phyloP scores from a whole-genome alignment of 2,888 invertebrate genomes.

The Lasioglossum figueresi region DNA sequence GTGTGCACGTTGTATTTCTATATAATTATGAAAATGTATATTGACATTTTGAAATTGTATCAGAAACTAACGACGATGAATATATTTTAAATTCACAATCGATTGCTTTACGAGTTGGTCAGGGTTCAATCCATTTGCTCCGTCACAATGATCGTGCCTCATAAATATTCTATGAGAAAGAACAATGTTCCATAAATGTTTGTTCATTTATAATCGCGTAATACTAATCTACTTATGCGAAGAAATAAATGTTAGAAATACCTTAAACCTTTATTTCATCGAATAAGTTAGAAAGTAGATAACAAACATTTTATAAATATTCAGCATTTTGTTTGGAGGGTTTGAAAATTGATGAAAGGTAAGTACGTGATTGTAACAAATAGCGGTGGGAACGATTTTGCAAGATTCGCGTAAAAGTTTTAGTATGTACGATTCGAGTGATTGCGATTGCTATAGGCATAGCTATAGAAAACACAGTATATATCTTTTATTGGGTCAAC shows the following conservation, averaged over 20 bases:
- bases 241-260: neutral
- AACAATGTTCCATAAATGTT: neutral
- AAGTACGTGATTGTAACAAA: neutral
- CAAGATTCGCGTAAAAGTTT: neutral
- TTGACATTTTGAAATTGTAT: neutral
- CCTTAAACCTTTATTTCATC: neutral
- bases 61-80: neutral
- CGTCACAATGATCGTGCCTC: neutral
- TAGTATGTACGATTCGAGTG: neutral
- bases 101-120: neutral
- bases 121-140: neutral
- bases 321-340: neutral
- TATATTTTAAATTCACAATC: neutral
- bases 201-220: neutral
- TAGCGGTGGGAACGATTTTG: neutral
- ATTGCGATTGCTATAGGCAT: neutral
- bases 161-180: neutral
- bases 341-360: neutral
- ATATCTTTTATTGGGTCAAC: slow-evolving; percentile 68
- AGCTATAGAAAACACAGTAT: neutral
- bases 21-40: neutral
- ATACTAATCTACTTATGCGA: neutral
- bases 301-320: neutral
- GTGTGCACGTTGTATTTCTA: neutral
- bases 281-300: neutral